phyloP scores from a whole-genome alignment of 2,888 invertebrate genomes.

The Cataglyphis rosenhaueri region DNA sequence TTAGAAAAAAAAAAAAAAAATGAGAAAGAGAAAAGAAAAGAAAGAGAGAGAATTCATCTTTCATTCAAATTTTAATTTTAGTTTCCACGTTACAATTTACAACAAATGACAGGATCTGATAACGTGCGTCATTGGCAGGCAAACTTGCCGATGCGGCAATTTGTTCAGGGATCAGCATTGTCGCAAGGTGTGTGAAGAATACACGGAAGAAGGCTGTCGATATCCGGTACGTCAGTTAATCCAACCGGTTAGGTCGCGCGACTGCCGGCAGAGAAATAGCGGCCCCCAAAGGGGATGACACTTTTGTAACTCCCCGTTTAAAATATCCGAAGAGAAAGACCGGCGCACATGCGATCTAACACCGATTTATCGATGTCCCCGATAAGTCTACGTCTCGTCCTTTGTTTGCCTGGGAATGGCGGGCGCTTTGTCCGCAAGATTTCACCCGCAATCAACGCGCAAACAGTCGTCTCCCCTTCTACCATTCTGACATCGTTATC shows the following conservation, averaged over 20 bases:
- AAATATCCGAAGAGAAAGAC: not conserved
- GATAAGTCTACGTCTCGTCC: slow-evolving; percentile 2
- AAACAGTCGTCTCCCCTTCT: not conserved
- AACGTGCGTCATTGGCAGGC: slow-evolving; percentile 25
- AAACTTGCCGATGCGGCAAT: slow-evolving; percentile 30
- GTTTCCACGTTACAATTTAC: not conserved
- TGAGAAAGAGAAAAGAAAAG: not conserved
- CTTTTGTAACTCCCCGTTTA: slow-evolving; percentile 13
- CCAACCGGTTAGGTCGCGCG: not conserved
- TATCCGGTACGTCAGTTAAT: slow-evolving; percentile 43
- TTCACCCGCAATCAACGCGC: slow-evolving; percentile 20
- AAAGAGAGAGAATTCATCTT: not conserved
- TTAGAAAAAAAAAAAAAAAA: too few species aligned
- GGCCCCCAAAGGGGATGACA: not conserved
- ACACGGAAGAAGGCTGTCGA: slow-evolving; percentile 28
- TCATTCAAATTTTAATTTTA: not conserved
- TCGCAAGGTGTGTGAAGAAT: slow-evolving; percentile 22
- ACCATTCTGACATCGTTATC: slow-evolving; percentile 14
- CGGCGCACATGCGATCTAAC: slow-evolving; percentile 11
- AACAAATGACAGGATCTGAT: not conserved
- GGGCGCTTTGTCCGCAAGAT: slow-evolving; percentile 39
- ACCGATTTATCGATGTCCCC: slow-evolving; percentile 40
- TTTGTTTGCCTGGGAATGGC: slow-evolving; percentile 13
- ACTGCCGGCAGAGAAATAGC: slow-evolving; percentile 28
- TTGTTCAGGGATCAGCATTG: slow-evolving; percentile 40